phyloP scores from a whole-genome alignment of 2,888 invertebrate species.

The Schizaphis graminum region DNA sequence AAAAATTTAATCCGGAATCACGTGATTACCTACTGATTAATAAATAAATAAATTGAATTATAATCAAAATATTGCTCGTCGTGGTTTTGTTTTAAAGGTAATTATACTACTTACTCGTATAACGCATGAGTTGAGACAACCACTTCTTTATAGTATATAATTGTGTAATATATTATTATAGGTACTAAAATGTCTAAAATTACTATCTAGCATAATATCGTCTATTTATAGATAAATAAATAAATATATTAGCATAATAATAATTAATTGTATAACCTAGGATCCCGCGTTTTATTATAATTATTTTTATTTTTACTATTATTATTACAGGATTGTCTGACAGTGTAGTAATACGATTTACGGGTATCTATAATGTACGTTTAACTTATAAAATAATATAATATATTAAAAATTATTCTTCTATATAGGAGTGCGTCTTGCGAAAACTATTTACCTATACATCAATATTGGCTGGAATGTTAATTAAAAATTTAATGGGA shows the following conservation, averaged over 20 bases:
- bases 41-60: neutral
- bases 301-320: neutral
- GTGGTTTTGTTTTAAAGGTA: neutral
- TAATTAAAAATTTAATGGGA: neutral
- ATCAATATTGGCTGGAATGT: neutral
- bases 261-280: neutral
- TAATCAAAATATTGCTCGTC: neutral
- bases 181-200: neutral
- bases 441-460: neutral
- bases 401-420: neutral
- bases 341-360: conserved; percentile 25
- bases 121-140: neutral
- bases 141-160: neutral
- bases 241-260: neutral
- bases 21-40: neutral
- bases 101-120: neutral
- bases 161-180: too few relatives aligned
- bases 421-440: neutral
- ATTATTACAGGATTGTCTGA: neutral
- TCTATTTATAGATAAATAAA: neutral
- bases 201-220: neutral
- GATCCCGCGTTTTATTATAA: neutral
- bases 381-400: neutral
- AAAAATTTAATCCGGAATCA: neutral
- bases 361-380: neutral